Conservation (phyloP, 2,888 invertebrate genomes). For the Fragum whitleyi region DNA sequence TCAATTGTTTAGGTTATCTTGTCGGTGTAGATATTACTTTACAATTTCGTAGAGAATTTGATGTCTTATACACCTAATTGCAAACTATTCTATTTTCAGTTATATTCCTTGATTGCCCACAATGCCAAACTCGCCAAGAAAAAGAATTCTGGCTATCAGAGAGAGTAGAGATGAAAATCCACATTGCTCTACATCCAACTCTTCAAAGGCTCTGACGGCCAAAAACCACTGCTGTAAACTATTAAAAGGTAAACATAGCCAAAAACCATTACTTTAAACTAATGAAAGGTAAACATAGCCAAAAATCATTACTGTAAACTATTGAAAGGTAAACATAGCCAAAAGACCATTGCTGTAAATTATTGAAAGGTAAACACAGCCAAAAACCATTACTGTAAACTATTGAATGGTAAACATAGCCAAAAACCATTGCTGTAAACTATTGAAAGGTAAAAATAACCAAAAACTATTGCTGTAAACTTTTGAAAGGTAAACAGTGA, state of each 20-base stretch:
- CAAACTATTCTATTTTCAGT: too few species aligned
- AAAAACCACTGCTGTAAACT: conserved; percentile 79
- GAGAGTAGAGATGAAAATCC: conserved; percentile 28
- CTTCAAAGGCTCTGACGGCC: conserved; percentile 67
- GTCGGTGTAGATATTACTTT: too few species aligned
- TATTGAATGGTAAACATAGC: too few species aligned
- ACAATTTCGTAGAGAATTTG: too few species aligned
- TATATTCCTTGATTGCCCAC: not conserved
- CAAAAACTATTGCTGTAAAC: conserved; percentile 78
- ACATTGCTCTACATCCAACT: conserved; percentile 8
- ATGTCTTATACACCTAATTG: too few species aligned
- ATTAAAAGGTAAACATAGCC: conserved; percentile 75
- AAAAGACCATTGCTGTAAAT: conserved; percentile 78
- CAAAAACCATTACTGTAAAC: too few species aligned
- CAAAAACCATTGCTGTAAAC: too few species aligned
- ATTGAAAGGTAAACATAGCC: conserved; percentile 67
- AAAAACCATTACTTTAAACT: too few species aligned
- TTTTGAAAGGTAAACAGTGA: conserved; percentile 78
- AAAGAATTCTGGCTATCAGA: conserved; percentile 38
- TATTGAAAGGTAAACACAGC: conserved; percentile 78
- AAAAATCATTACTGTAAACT: too few species aligned
- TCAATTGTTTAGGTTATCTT: too few species aligned
- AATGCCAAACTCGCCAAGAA: conserved; percentile 66
- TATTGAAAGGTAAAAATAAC: conserved; percentile 66
- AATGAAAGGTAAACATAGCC: too few species aligned